A percentile compares a stretch with the other conserved stretches of the same genome.
phyloP scores from a whole-genome alignment of 2,888 invertebrate species.

The Papilio elwesi region DNA sequence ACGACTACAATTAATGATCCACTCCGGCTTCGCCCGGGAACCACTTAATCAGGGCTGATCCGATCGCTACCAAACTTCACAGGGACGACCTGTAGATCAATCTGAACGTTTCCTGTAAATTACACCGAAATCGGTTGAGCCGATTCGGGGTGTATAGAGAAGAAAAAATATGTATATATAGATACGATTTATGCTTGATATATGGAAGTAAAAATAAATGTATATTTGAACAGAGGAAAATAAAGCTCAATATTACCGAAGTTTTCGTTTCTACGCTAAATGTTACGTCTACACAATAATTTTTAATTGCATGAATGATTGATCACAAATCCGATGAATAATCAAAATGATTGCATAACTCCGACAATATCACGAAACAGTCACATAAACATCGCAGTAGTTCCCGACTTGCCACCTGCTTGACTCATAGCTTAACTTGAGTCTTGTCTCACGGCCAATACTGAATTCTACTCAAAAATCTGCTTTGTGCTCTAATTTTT shows the following conservation, averaged over 20 bases:
- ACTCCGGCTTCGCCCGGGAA: too few relatives aligned
- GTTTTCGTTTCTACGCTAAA: background rate
- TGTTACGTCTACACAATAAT: slow-evolving; percentile 7
- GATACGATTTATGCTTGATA: too few relatives aligned
- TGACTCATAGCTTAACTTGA: background rate
- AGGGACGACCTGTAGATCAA: too few relatives aligned
- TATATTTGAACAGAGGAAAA: background rate
- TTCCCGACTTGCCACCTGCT: background rate
- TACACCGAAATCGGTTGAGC: too few relatives aligned
- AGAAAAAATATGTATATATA: too few relatives aligned
- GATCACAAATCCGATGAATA: slow-evolving; percentile 10
- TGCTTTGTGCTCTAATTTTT: too few relatives aligned
- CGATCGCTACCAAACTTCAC: too few relatives aligned
- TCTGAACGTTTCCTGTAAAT: too few relatives aligned
- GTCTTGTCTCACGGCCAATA: background rate
- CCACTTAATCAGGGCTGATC: too few relatives aligned
- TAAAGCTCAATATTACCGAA: background rate
- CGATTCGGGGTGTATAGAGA: too few relatives aligned
- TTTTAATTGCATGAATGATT: slow-evolving; percentile 33
- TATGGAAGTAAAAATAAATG: too few relatives aligned
- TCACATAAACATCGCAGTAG: background rate
- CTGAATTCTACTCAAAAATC: background rate
- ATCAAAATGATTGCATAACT: slow-evolving; percentile 2
- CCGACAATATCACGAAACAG: slow-evolving; percentile 5
- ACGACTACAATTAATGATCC: too few relatives aligned